Percentiles rank a stretch among this genome's conserved stretches.
Evolutionary conservation across 2,888 invertebrate species (phyloP).

Genomic region (Blastobasis adustella): DNA sequence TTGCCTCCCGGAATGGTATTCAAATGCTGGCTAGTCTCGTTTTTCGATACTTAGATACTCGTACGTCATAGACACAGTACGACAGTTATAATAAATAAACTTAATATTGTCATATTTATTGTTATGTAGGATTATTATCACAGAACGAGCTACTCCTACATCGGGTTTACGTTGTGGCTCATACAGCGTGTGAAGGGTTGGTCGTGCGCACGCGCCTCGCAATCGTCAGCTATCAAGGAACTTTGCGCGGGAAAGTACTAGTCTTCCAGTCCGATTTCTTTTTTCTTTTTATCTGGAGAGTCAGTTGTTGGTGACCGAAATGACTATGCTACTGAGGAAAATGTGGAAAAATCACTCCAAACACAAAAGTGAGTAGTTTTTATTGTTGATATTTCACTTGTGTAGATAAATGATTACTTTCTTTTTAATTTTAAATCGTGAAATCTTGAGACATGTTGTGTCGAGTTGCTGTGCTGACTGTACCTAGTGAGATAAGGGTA

Average conservation of each 20-base stretch:
- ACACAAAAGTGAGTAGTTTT: constrained; percentile 77
- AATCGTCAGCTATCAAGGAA: constrained; percentile 24
- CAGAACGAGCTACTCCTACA: too few relatives aligned
- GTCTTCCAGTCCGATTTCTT: constrained; percentile 14
- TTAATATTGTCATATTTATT: too few relatives aligned
- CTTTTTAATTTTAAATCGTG: neutral
- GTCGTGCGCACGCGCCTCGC: constrained; percentile 28
- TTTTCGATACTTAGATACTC: too few relatives aligned
- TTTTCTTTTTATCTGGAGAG: neutral
- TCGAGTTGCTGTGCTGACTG: neutral
- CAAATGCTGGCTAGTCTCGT: too few relatives aligned
- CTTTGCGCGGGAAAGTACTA: constrained; percentile 40
- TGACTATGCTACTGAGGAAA: constrained; percentile 77
- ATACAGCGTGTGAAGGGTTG: constrained; percentile 27
- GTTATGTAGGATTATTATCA: too few relatives aligned
- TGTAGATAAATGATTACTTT: neutral
- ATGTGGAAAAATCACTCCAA: constrained; percentile 80
- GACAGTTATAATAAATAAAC: too few relatives aligned
- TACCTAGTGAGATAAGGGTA: neutral
- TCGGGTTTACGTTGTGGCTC: too few relatives aligned
- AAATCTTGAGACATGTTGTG: neutral
- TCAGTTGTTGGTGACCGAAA: constrained; percentile 19
- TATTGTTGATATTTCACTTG: neutral
- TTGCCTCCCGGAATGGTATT: too few relatives aligned
- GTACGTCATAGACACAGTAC: too few relatives aligned